These are phyloP conservation scores for Pecten maximus DNA, from an alignment of 2,888 invertebrate species.

Conservation along the genomic window DNA sequence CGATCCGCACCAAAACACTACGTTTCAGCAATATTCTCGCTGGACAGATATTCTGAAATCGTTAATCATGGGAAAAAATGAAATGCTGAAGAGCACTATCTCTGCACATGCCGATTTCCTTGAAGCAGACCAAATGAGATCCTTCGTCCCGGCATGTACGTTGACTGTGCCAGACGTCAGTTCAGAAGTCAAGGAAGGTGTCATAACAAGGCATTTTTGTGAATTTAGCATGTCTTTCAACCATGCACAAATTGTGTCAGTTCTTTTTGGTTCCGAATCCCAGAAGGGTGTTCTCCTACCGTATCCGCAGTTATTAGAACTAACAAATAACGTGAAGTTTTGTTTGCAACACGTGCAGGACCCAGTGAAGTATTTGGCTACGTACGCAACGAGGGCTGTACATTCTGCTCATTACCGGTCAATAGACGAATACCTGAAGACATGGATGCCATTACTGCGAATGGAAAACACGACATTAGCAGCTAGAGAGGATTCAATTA, in stretches of 20 bases:
- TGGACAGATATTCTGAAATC: conserved; percentile 23
- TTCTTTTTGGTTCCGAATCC: conserved; percentile 39
- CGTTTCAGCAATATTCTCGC: neutral
- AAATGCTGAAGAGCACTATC: neutral
- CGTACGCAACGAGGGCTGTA: conserved; percentile 36
- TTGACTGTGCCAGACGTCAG: conserved; percentile 41
- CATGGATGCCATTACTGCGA: conserved; percentile 43
- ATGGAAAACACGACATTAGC: conserved; percentile 47
- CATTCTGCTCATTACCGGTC: neutral
- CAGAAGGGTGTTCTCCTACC: conserved; percentile 44
- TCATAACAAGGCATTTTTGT: conserved; percentile 40
- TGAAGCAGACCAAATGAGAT: neutral
- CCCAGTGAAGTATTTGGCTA: conserved; percentile 41
- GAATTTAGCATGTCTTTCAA: conserved; percentile 43
- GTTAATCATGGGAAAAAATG: neutral
- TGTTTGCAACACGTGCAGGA: conserved; percentile 45
- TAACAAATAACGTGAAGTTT: conserved; percentile 45
- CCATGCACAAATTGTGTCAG: conserved; percentile 42
- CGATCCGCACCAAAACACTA: neutral
- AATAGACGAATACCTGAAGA: conserved; percentile 43
- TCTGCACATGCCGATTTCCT: neutral
- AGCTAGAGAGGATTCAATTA: conserved; percentile 44
- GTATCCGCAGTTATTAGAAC: conserved; percentile 35
- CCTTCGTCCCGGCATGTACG: neutral
- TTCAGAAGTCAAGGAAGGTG: conserved; percentile 45